phyloP scores from a whole-genome alignment of 2,113 vertebrate genomes.

The Tricholaema leucomelas region DNA sequence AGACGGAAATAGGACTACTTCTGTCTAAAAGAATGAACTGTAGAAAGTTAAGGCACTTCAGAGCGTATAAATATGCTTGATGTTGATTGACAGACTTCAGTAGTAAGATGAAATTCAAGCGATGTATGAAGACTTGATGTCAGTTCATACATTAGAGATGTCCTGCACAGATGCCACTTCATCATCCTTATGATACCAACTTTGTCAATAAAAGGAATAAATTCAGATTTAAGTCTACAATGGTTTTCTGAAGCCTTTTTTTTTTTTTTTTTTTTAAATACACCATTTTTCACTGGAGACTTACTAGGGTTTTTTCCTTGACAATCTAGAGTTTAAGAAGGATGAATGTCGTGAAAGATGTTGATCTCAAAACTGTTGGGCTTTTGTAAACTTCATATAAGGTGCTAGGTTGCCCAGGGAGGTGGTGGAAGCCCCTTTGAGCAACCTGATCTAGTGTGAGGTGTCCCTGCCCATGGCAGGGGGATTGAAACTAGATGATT shows the following conservation, averaged over 20 bases:
- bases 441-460: no score
- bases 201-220: background rate
- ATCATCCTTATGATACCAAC: background rate
- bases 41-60: background rate
- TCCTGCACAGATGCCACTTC: background rate
- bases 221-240: background rate
- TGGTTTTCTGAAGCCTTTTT: background rate
- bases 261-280: background rate
- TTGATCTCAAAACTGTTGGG: background rate
- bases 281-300: background rate
- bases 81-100: background rate
- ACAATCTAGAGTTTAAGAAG: background rate
- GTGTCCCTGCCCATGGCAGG: no score
- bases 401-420: background rate
- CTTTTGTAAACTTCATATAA: background rate
- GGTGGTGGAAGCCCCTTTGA: no score
- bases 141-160: background rate
- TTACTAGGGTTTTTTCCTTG: background rate
- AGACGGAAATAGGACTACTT: background rate
- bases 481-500: no score
- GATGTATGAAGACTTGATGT: background rate
- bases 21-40: background rate
- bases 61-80: background rate
- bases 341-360: background rate
- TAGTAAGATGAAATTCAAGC: background rate